These are phyloP conservation scores for Cantharis rufa DNA, from an alignment of 2,888 invertebrate species.

Conservation along the genomic window DNA sequence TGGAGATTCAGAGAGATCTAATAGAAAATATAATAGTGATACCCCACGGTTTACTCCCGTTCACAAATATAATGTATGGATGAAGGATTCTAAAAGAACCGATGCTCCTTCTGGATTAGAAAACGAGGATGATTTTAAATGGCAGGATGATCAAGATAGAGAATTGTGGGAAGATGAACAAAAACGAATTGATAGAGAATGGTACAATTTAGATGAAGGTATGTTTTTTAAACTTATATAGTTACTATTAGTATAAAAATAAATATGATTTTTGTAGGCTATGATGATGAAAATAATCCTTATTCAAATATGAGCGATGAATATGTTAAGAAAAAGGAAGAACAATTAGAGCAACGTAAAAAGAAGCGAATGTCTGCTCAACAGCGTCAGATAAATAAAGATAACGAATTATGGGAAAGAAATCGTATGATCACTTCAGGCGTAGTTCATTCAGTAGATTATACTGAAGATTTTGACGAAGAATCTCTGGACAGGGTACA, in stretches of 20 bases:
- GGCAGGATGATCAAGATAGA: conserved; percentile 72
- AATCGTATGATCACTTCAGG: conserved; percentile 96
- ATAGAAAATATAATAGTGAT: conserved; percentile 60
- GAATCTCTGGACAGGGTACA: conserved; percentile 94
- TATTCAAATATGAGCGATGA: conserved; percentile 89
- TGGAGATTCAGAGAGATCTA: conserved; percentile 49
- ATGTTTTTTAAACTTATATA: conserved; percentile 11
- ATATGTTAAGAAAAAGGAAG: conserved; percentile 91
- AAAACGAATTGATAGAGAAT: conserved; percentile 88
- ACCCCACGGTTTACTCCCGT: conserved; percentile 86
- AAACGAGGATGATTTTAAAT: conserved; percentile 61
- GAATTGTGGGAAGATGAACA: conserved; percentile 91
- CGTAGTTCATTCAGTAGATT: conserved; percentile 86
- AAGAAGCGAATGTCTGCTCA: conserved; percentile 94
- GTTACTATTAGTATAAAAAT: too few relatives aligned
- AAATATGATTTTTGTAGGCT: conserved; percentile 56
- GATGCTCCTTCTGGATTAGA: conserved; percentile 66
- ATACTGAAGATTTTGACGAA: conserved; percentile 93
- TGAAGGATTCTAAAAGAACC: conserved; percentile 66
- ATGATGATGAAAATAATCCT: conserved; percentile 90
- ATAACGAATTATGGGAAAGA: conserved; percentile 98
- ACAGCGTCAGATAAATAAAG: conserved; percentile 95
- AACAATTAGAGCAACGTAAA: conserved; percentile 85
- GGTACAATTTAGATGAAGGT: conserved; percentile 95
- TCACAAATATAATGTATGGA: conserved; percentile 83